These are phyloP conservation scores for Melieria omissa DNA, from an alignment of 2,888 invertebrate genomes.

Conservation along the genomic window DNA sequence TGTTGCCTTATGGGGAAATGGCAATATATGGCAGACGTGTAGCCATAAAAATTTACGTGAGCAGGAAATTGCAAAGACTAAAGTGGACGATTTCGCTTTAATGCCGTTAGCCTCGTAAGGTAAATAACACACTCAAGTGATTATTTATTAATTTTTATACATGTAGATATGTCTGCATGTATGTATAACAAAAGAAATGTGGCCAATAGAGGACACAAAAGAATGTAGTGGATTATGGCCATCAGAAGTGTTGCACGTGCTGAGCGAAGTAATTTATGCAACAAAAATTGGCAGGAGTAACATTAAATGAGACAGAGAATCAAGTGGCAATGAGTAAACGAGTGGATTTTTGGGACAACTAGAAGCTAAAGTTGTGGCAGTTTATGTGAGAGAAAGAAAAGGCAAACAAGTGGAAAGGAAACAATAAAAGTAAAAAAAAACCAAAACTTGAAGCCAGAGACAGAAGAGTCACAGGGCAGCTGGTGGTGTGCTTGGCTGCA, in stretches of 20 bases:
- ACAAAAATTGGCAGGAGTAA: background rate
- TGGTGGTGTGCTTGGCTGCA: too few species aligned
- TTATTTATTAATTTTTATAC: slow-evolving; percentile 29
- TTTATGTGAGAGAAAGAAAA: background rate
- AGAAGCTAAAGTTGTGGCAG: background rate
- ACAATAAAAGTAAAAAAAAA: background rate
- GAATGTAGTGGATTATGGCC: too few species aligned
- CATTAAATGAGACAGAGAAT: too few species aligned
- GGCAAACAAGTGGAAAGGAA: background rate
- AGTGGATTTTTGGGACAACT: too few species aligned
- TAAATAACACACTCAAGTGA: slow-evolving; percentile 16
- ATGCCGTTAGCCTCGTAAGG: too few species aligned
- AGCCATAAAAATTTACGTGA: background rate
- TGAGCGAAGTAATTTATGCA: slow-evolving; percentile 6
- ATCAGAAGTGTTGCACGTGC: background rate
- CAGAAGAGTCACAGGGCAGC: too few species aligned
- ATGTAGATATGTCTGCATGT: background rate
- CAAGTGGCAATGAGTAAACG: too few species aligned
- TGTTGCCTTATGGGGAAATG: background rate
- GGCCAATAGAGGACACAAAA: too few species aligned
- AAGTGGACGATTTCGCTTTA: too few species aligned
- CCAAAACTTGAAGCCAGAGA: background rate
- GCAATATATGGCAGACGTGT: background rate
- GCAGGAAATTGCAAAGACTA: too few species aligned
- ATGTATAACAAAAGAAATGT: background rate